Evolutionary conservation across 2,888 invertebrate genomes (phyloP).

Genomic region (Hartigia nigra): DNA sequence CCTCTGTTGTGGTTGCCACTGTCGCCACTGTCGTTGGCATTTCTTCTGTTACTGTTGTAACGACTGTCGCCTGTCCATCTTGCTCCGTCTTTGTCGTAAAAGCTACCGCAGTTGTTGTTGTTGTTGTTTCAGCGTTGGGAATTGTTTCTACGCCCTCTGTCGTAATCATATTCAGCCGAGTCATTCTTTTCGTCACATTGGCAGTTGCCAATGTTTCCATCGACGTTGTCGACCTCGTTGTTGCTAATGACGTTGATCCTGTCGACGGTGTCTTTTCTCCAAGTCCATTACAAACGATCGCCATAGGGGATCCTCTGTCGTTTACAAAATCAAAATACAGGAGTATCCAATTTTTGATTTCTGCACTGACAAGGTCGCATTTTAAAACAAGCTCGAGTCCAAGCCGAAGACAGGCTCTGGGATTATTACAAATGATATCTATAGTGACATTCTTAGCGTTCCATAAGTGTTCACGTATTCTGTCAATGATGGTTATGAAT

Average conservation of each 20-base stretch:
- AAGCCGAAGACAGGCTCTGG: slow-evolving; percentile 35
- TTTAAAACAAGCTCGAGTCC: slow-evolving; percentile 30
- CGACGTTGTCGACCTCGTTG: too few relatives aligned
- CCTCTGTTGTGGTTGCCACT: not conserved
- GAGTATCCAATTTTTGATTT: slow-evolving; percentile 21
- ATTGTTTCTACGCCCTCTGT: too few relatives aligned
- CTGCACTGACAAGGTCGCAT: slow-evolving; percentile 22
- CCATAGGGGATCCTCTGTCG: not conserved
- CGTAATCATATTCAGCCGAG: too few relatives aligned
- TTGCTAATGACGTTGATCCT: too few relatives aligned
- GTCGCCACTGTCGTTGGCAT: not conserved
- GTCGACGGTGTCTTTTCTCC: too few relatives aligned
- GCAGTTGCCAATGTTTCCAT: too few relatives aligned
- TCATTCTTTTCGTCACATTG: too few relatives aligned
- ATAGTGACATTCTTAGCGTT: slow-evolving; percentile 29
- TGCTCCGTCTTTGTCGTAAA: too few relatives aligned
- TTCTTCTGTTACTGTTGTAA: not conserved
- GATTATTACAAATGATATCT: slow-evolving; percentile 36
- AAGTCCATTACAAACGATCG: not conserved
- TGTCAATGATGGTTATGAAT: slow-evolving; percentile 20
- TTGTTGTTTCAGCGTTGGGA: too few relatives aligned
- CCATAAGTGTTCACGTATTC: slow-evolving; percentile 21
- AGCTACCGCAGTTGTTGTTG: too few relatives aligned
- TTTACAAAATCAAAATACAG: slow-evolving; percentile 11
- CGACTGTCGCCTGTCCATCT: too few relatives aligned